phyloP scores from a whole-genome alignment of 2,113 vertebrate species.

The Calidris pugnax region DNA sequence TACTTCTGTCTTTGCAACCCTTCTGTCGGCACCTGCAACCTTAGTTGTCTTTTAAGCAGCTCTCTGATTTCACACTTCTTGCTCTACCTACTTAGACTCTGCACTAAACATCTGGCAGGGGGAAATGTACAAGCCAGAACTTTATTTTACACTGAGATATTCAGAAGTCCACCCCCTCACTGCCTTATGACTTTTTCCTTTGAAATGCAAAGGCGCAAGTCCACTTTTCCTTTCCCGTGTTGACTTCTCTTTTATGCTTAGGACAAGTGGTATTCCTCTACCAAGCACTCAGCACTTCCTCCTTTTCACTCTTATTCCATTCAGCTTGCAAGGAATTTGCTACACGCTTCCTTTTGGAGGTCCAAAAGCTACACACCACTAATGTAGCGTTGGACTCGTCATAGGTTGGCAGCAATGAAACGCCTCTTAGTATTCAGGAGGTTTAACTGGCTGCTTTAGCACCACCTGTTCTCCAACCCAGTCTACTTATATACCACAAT shows the following conservation, averaged over 20 bases:
- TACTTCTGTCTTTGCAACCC: background rate
- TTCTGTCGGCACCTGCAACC: background rate
- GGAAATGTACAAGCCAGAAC: background rate
- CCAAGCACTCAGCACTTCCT: slow-evolving; percentile 3
- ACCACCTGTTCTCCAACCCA: slow-evolving; percentile 46
- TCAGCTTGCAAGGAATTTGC: background rate
- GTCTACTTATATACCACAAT: slow-evolving; percentile 11
- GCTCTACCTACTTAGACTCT: background rate
- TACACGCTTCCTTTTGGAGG: slow-evolving; percentile 37
- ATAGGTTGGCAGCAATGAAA: background rate
- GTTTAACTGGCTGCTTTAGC: background rate
- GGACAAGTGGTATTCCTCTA: background rate
- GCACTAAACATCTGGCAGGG: background rate
- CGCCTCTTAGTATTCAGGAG: background rate
- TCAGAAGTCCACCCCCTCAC: background rate
- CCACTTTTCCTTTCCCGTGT: background rate
- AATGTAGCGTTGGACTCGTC: background rate
- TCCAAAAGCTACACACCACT: slow-evolving; percentile 39
- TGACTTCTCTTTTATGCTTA: background rate
- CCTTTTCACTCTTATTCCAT: background rate
- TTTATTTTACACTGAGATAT: background rate
- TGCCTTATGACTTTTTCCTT: background rate
- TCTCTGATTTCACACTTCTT: background rate
- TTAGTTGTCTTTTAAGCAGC: background rate
- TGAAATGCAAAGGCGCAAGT: background rate